Base-by-base conservation (phyloP, 2,797 vertebrate species). In the Chelon labrosus region DNA sequence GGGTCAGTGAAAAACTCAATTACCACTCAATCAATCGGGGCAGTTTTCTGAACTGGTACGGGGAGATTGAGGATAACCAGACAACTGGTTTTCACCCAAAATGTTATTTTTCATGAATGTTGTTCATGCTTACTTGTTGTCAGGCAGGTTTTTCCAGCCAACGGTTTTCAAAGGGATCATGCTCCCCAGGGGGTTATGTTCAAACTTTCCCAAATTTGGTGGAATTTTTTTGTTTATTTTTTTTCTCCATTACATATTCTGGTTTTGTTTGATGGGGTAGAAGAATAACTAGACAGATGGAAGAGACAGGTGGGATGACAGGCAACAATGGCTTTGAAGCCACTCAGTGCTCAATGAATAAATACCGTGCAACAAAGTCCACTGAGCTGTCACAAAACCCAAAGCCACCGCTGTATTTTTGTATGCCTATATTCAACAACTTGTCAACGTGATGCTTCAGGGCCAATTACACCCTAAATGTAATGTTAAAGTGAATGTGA, bases 1-100 rank as follows among this genome's bases (percentile, higher is more conserved):
- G 71, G 84, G 82, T 89, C 85, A 85, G 77, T 71, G 73, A 83
- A 78, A 79, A 82, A 74, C 75, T 73, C 68, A 82, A 77, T 90
- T 85, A 88, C 75, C 61, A 75, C 79, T 85, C 81, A 83, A 73
- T 90, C 88, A 85, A 64, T 84, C 79, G 75, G 49, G 70, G 55
- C 35, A 31, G 52, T 41, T 70, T 62, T 46, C 57, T 58, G 71
- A 89, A 65, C 77, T 27, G 7, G 22, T 65, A 73, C 44, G 19
- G 10, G 10, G 41, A 49, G 65, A 75, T 59, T 2, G 4, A 59
- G 22, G 35, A 35, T 63, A 47, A 78, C 63, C 57, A 57, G 41
- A 54, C 39, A 76, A 65, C 25, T 13, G 27, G 42, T 55, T 81
- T 68, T 73, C 41, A 31, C 63, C 59, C 13, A 9, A 77, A 78